Evolutionary conservation across 2,888 invertebrate genomes (phyloP).

Genomic region (Ophonus ardosiacus): DNA sequence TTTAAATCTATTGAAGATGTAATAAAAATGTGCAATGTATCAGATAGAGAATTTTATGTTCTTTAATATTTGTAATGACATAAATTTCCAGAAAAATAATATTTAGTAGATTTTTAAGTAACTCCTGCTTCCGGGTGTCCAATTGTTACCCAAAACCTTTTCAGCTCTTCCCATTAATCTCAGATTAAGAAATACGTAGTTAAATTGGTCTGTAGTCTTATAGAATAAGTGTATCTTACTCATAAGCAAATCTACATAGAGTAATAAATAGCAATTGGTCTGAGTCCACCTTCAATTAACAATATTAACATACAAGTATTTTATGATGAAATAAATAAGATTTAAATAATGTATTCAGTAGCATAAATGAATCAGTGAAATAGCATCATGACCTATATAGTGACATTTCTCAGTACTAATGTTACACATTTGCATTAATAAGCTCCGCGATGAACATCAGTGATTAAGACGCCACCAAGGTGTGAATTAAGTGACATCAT

Average conservation of each 20-base stretch:
- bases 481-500: constrained; percentile 43
- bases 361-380: constrained; percentile 23
- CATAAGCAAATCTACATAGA: neutral
- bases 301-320: constrained; percentile 23
- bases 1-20: no score
- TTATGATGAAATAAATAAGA: constrained; percentile 27
- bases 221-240: neutral
- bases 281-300: neutral
- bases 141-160: no score
- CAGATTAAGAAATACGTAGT: no score
- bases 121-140: no score
- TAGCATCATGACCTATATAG: constrained; percentile 31
- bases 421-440: constrained; percentile 23
- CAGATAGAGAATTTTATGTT: no score
- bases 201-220: no score
- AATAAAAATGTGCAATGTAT: no score
- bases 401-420: constrained; percentile 43
- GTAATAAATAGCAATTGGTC: neutral
- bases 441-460: neutral
- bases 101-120: no score
- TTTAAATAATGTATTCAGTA: constrained; percentile 35
- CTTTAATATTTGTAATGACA: no score
- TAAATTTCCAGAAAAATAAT: no score
- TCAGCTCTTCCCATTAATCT: no score
- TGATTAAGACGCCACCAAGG: constrained; percentile 21